These are phyloP conservation scores for Drosophila kohkoa DNA, from an alignment of 1,140 invertebrate species.

Conservation along the genomic window DNA sequence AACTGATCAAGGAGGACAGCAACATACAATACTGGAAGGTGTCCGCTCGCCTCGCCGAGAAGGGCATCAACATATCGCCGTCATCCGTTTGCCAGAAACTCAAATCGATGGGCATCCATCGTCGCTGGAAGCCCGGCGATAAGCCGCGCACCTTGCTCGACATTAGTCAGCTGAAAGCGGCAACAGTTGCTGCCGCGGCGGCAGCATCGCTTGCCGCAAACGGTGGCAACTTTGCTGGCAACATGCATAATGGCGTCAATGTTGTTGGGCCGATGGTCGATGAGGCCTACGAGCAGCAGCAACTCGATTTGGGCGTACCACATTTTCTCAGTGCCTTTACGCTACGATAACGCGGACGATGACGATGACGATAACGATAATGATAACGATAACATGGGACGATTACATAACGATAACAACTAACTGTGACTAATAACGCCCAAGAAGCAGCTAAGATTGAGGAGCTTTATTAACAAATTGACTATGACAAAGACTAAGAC, in stretches of 20 bases:
- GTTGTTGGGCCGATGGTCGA: constrained; percentile 37
- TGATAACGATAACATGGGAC: not conserved
- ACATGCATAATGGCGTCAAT: constrained; percentile 7
- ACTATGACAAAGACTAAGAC: too few species aligned
- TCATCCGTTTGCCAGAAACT: constrained; percentile 84
- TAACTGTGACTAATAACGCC: not conserved
- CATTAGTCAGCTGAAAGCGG: constrained; percentile 75
- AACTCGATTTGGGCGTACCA: constrained; percentile 79
- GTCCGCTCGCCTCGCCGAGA: constrained; percentile 79
- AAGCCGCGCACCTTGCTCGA: constrained; percentile 75
- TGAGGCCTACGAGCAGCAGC: constrained; percentile 74
- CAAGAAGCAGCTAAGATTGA: not conserved
- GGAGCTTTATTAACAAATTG: too few species aligned
- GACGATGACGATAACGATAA: constrained; percentile 15
- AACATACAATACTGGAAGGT: constrained; percentile 84
- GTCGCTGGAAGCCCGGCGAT: constrained; percentile 82
- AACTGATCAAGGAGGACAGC: constrained; percentile 82
- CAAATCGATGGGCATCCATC: constrained; percentile 82
- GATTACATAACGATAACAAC: not conserved
- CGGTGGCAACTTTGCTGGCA: constrained; percentile 25
- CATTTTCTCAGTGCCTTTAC: constrained; percentile 84
- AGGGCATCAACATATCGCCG: constrained; percentile 81
- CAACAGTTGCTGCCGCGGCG: constrained; percentile 54
- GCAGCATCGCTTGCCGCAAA: constrained; percentile 30
- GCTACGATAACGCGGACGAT: constrained; percentile 27